Percentiles rank a stretch among this genome's conserved stretches.
phyloP scores from a whole-genome alignment of 2,888 invertebrate genomes.

The Pecten maximus region DNA sequence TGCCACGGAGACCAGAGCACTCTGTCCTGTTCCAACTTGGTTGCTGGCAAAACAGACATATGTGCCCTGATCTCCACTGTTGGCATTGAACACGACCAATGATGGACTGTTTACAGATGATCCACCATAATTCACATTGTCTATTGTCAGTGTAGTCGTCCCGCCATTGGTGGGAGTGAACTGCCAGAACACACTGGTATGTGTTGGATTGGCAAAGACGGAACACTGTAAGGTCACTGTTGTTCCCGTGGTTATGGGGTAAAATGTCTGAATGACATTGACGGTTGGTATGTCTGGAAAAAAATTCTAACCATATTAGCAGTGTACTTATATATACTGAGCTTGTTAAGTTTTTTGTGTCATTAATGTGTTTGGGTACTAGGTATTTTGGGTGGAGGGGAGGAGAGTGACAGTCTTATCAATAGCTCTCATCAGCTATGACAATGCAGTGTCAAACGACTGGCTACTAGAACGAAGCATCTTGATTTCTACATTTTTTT shows the following conservation, averaged over 20 bases:
- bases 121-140: not conserved
- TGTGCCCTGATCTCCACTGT: not conserved
- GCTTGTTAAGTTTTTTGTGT: too few relatives aligned
- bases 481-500: too few relatives aligned
- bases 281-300: conserved; percentile 48
- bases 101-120: not conserved
- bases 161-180: not conserved
- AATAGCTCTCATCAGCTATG: too few relatives aligned
- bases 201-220: conserved; percentile 21
- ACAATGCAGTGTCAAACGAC: too few relatives aligned
- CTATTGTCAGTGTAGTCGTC: not conserved
- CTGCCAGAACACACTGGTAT: conserved; percentile 42
- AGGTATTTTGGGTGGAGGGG: too few relatives aligned
- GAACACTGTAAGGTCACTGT: conserved; percentile 45
- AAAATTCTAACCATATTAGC: too few relatives aligned
- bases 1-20: too few relatives aligned
- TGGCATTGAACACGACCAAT: not conserved
- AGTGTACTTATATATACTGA: too few relatives aligned
- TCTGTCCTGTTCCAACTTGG: not conserved
- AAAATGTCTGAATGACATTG: conserved; percentile 35
- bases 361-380: too few relatives aligned
- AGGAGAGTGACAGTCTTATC: too few relatives aligned
- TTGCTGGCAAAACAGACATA: not conserved
- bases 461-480: too few relatives aligned
- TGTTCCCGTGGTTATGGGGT: conserved; percentile 43